Evolutionary conservation across 2,888 invertebrate species (phyloP), one percentile per base, ranked within the genome.

Genomic region (Drymonia ruficornis): DNA sequence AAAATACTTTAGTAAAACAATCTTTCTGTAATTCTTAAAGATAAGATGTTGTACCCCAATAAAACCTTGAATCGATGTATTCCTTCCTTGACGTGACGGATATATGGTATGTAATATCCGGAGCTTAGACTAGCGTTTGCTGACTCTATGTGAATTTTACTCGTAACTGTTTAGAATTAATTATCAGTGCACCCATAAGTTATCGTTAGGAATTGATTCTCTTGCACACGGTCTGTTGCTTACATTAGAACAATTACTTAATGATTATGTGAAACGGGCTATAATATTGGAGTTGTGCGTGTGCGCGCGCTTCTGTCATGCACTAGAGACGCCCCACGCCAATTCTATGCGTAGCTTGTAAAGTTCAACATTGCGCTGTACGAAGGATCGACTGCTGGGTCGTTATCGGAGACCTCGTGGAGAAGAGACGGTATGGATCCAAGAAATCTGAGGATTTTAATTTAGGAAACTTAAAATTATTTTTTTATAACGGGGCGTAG

Each of bases 1-100:
- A 87, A 71, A 87, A 86, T 87, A 87, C 84, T 88, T 88, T 84
- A 86, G 87, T 84, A 76, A 83, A 80, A 74, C 75, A 72, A 82
- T 87, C 77, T 83, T 84, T 88, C 75, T 80, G 71, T 78, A 70
- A 47, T 29, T 29, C 34, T 47, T 47, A 47, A 71, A 73, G 67
- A 63, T 70, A 66, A 68, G 70, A 67, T 70, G 68, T 71, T 71
- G 69, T 71, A 68, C 76, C 83, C 76, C 74, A 67, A 67, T 63
- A 58, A 66, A 70, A 77, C 73, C 70, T 74, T 70, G 65, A 67
- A 68, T 77, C 59, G 71, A 65, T 76, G 72, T 78, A 74, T 71
- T 75, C 65, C 71, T 71, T 71, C 55, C 65, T 76, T 51, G 53
- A 65, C 72, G 69, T 51, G 53, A 65, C 72, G 69, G 67, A 71